Conservation (phyloP, 2,888 invertebrate species). For the Drosophila prolongata region DNA sequence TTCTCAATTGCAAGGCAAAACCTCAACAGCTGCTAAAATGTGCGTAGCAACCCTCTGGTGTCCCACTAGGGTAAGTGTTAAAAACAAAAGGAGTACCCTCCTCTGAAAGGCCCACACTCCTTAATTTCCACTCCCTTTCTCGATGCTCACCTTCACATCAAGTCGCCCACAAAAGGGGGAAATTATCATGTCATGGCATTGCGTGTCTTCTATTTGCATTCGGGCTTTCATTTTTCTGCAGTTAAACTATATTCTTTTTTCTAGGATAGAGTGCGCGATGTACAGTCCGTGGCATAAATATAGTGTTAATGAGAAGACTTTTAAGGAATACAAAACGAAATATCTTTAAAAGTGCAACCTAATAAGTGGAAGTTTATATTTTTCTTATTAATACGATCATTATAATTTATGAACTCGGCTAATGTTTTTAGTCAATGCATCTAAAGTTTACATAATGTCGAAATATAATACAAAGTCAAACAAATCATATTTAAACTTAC, state of each 20-base stretch:
- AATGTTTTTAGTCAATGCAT: too few relatives aligned
- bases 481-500: not conserved
- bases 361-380: too few relatives aligned
- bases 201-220: slow-evolving; percentile 60
- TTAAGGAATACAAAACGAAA: too few relatives aligned
- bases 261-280: slow-evolving; percentile 43
- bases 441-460: too few relatives aligned
- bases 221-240: slow-evolving; percentile 64
- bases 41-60: slow-evolving; percentile 65
- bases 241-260: slow-evolving; percentile 43
- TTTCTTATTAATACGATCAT: too few relatives aligned
- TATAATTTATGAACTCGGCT: too few relatives aligned
- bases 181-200: slow-evolving; percentile 65
- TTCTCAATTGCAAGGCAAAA: slow-evolving; percentile 50
- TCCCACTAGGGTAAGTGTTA: slow-evolving; percentile 66
- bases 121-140: slow-evolving; percentile 5
- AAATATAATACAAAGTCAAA: too few relatives aligned
- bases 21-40: slow-evolving; percentile 79
- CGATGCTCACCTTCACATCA: slow-evolving; percentile 28
- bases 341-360: too few relatives aligned
- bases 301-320: not conserved
- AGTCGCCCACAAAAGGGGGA: slow-evolving; percentile 54
- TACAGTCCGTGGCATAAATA: slow-evolving; percentile 6
- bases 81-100: slow-evolving; percentile 71
- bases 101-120: slow-evolving; percentile 6